Base-by-base conservation (phyloP, 2,888 invertebrate species). In the Dorcus hopei region DNA sequence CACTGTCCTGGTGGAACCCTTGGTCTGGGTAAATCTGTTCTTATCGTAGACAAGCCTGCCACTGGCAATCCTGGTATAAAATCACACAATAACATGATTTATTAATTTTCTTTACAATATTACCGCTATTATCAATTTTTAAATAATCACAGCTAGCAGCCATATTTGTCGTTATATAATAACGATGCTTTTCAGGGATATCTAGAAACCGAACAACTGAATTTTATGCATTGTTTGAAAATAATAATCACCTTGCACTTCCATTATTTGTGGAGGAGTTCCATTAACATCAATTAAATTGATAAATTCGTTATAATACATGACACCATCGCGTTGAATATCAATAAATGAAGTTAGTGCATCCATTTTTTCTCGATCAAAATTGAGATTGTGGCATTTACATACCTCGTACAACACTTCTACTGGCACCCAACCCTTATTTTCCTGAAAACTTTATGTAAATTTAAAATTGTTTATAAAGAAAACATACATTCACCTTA, bases 231-330 rank as follows among this genome's bases (percentile, higher is more conserved):
- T 51, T 51, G 51, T 51, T 38, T 38, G 11, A n/a, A 16, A 14
- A 38, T 41, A 43, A 38, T 48, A 11, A 54, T 48, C 7, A 48
- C 19, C 7, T 41, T 16, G 8, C 38, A 45, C 9, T 33, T 11
- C n/a, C 26, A 43, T 11, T 33, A 39, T 47, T 9, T 33, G 1
- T 7, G 5, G 8, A 5, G 11, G n/a, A 40, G 2, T 40, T 62
- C 76, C 73, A 65, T 76, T 79, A 51, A 78, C 79, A 68, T 84
- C 80, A 11, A 84, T 70, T 3, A 83, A 69, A 50, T 78, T 77
- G 4, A 82, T 75, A 66, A 85, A 84, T 33, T 72, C 80, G 69
- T 77, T 76, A 54, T 83, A 85, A 65, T 82, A 70, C 52, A 85
- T 80, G 53, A 72, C 72, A 9, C 75, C 71, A 6, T 81, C 80